phyloP scores from a whole-genome alignment of 2,888 invertebrate genomes.

The Dermolepida albohirtum region DNA sequence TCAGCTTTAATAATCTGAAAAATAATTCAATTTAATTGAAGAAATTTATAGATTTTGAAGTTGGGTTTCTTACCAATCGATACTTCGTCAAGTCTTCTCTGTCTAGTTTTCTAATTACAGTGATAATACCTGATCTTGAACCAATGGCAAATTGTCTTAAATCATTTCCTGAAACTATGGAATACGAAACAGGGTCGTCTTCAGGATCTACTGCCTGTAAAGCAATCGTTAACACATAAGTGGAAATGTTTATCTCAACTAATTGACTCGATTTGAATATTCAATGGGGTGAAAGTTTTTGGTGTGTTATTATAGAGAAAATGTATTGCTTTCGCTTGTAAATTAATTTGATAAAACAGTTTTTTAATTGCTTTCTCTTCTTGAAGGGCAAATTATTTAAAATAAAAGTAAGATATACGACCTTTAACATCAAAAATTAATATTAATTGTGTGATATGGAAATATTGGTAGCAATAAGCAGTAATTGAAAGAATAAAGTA shows the following conservation, averaged over 20 bases:
- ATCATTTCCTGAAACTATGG: conserved; percentile 89
- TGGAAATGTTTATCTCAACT: too few species aligned
- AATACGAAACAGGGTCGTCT: conserved; percentile 86
- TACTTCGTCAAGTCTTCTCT: conserved; percentile 90
- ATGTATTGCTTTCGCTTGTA: too few species aligned
- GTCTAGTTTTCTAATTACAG: conserved; percentile 86
- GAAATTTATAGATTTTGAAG: background rate
- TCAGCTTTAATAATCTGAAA: conserved; percentile 83
- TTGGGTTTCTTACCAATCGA: conserved; percentile 75
- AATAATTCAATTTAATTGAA: conserved; percentile 41
- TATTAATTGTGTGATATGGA: too few species aligned
- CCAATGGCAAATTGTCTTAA: conserved; percentile 89
- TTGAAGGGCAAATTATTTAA: too few species aligned
- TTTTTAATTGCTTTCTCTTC: too few species aligned
- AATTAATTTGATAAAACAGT: too few species aligned
- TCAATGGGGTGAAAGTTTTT: background rate
- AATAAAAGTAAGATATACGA: too few species aligned
- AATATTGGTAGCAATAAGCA: too few species aligned
- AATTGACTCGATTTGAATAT: too few species aligned
- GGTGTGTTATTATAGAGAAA: conserved; percentile 6
- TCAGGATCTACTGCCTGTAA: conserved; percentile 87
- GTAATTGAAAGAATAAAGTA: too few species aligned
- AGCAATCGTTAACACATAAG: too few species aligned
- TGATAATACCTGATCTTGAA: conserved; percentile 87
- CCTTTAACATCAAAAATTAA: too few species aligned